Evolutionary conservation across 2,888 invertebrate genomes (phyloP).

Genomic region (Trachelus stipa): DNA sequence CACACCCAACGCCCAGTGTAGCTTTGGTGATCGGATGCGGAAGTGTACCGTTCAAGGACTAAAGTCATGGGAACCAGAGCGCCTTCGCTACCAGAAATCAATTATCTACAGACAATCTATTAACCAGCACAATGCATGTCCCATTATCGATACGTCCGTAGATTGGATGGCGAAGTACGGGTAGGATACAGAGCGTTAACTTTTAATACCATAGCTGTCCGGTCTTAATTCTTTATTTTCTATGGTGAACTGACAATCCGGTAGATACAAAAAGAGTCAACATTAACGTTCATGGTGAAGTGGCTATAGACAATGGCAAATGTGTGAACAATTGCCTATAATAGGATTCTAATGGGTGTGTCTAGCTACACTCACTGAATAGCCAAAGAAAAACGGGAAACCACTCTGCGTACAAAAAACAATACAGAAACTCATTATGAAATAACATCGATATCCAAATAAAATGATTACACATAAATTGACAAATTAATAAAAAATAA

Average conservation of each 20-base stretch:
- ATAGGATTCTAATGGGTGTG: conserved; percentile 12
- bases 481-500: background rate
- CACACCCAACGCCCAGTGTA: too few species aligned
- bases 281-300: background rate
- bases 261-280: background rate
- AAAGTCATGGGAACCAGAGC: background rate
- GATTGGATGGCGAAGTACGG: background rate
- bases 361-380: background rate
- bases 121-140: conserved; percentile 7
- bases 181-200: background rate
- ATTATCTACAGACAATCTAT: conserved; percentile 21
- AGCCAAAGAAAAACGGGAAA: background rate
- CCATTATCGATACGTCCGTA: background rate
- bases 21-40: too few species aligned
- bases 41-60: too few species aligned
- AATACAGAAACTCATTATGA: background rate
- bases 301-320: conserved; percentile 5
- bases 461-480: background rate
- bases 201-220: background rate
- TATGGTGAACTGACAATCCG: background rate
- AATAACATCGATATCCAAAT: background rate
- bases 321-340: conserved; percentile 7
- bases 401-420: background rate
- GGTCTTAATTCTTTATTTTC: conserved; percentile 2
- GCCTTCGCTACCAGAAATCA: conserved; percentile 11